Base-by-base conservation (phyloP, 64 coral and sea anemone species). In the Actinia equina region DNA sequence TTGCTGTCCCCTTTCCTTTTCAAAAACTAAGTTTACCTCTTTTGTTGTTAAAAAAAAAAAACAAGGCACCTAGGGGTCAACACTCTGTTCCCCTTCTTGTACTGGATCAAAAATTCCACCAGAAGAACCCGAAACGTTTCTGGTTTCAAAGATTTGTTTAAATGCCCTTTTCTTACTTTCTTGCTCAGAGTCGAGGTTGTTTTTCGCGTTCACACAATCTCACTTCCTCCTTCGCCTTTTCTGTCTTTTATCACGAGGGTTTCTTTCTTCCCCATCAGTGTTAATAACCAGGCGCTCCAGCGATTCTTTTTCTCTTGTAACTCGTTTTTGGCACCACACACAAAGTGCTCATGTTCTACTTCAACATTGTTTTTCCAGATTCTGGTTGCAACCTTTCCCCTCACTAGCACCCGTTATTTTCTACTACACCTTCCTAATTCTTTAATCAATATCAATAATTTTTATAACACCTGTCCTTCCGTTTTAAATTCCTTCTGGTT, bases 371-470 rank as follows among this genome's bases (percentile, higher is more conserved):
- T n/a, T 59, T 85, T 9, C 52, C 19, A 14, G 3, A 9, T 4
- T 0, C 23, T 19, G n/a, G 9, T 1, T 62, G 3, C 30, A 11
- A 85, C 30, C 23, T 11, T 85, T 85, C n/a, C 62, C 44, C 30
- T 63, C 49, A 23, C 83, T 74, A 37, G 4, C 69, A 60, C 4
- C 17, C 26, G 25, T 44, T 25, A 18, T 81, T 56, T 19, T 60
- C 83, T 62, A 61, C 83, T 52, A 85, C 44, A 16, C 62, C 83
- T 59, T 85, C 44, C n/a, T n/a, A n/a, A n/a, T n/a, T n/a, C n/a
- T n/a, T n/a, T n/a, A n/a, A 85, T 85, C 55, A 85, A 85, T 57
- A 14, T 85, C 53, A n/a, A 30, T 59, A 59, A 7, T n/a, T n/a
- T 62, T 56, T 30, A 59, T 3, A 3, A 43, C 18, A 46, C 44